Evolutionary conservation across 1,140 invertebrate genomes (phyloP).

Genomic region (Neoseiulus cucumeris): DNA sequence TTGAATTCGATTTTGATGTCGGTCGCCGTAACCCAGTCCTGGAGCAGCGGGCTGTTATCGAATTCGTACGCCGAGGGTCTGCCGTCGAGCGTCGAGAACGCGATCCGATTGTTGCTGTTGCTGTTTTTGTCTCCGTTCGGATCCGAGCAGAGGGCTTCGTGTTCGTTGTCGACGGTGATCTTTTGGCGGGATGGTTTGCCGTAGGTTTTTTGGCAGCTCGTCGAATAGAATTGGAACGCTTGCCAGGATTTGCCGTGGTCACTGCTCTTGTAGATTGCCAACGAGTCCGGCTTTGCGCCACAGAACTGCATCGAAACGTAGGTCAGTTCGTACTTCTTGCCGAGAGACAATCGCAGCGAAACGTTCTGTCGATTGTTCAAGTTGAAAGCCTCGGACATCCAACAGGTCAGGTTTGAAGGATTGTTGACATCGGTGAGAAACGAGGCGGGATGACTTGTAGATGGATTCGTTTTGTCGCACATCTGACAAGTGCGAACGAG

Average conservation of each 20-base stretch:
- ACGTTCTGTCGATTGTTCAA: slow-evolving; percentile 32
- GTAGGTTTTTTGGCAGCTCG: slow-evolving; percentile 27
- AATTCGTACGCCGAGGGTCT: slow-evolving; percentile 37
- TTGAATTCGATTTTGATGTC: slow-evolving; percentile 23
- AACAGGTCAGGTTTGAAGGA: slow-evolving; percentile 35
- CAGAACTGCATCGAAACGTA: slow-evolving; percentile 39
- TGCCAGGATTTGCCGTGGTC: slow-evolving; percentile 32
- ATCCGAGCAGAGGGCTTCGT: slow-evolving; percentile 31
- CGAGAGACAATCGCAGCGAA: slow-evolving; percentile 26
- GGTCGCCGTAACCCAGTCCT: slow-evolving; percentile 27
- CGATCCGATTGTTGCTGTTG: slow-evolving; percentile 30
- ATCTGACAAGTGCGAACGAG: slow-evolving; percentile 48
- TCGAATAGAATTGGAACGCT: slow-evolving; percentile 32
- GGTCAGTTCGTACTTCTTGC: slow-evolving; percentile 38
- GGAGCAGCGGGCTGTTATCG: slow-evolving; percentile 37
- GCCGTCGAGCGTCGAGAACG: slow-evolving; percentile 36
- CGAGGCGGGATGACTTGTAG: slow-evolving; percentile 30
- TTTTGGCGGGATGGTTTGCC: slow-evolving; percentile 18
- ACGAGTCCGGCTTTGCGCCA: slow-evolving; percentile 32
- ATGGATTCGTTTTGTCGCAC: slow-evolving; percentile 44
- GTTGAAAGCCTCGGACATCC: slow-evolving; percentile 31
- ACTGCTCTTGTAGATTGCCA: slow-evolving; percentile 35
- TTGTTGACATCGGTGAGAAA: slow-evolving; percentile 37
- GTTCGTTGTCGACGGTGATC: slow-evolving; percentile 43
- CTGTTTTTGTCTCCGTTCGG: slow-evolving; percentile 25